A percentile compares a stretch with the other conserved stretches of the same genome.
Evolutionary conservation across 2,888 invertebrate species (phyloP).

Genomic region (Pteria penguin): DNA sequence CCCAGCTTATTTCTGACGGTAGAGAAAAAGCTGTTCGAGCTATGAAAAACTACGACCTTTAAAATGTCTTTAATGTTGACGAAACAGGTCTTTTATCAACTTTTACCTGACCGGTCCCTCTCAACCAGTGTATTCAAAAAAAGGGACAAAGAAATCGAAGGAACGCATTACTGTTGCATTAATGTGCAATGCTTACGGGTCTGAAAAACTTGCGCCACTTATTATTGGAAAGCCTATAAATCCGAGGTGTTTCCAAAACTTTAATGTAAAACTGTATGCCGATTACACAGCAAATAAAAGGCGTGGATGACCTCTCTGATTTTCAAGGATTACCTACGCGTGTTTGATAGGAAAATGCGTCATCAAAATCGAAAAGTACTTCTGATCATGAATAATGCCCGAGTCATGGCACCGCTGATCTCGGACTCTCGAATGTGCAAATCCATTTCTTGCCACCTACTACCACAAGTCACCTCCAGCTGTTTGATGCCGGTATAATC

Average conservation of each 20-base stretch:
- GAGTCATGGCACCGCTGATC: conserved; percentile 24
- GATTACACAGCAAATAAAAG: neutral
- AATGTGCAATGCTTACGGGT: neutral
- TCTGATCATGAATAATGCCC: conserved; percentile 46
- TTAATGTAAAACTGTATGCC: neutral
- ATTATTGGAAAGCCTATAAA: neutral
- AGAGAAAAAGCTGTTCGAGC: neutral
- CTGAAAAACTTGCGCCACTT: neutral
- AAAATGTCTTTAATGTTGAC: conserved; percentile 13
- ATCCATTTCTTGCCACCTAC: conserved; percentile 42
- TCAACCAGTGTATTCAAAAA: neutral
- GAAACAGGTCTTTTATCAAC: conserved; percentile 6
- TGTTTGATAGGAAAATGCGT: conserved; percentile 33
- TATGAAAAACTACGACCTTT: neutral
- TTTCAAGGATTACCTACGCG: conserved; percentile 41
- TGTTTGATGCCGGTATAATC: conserved; percentile 51
- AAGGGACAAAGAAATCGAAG: conserved; percentile 1
- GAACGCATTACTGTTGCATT: neutral
- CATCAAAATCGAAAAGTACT: conserved; percentile 7
- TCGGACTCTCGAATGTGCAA: conserved; percentile 36
- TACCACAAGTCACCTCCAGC: conserved; percentile 49
- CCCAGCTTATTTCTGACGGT: neutral
- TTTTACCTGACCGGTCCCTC: neutral
- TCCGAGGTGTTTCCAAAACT: neutral
- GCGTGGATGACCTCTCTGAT: conserved; percentile 53